Evolutionary conservation across 2,888 invertebrate species (phyloP), one percentile per base, ranked within the genome.

Genomic region (Tetropium fuscum): DNA sequence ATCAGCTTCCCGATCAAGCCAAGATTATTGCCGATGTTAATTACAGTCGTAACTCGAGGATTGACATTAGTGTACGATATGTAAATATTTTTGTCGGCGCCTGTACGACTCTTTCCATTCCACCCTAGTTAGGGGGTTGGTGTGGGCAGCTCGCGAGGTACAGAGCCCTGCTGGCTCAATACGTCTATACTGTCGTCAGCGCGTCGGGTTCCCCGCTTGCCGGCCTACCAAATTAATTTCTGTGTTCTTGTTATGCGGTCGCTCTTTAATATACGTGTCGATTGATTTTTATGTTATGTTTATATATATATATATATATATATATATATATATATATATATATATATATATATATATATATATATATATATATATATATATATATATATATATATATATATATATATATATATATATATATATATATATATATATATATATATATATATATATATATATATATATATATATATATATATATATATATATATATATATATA

Each of bases 41-140:
- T 40, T 40, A 40, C 41, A 4, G 11, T 36, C 11, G 10, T 15
- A 43, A 40, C 3, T 49, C 6, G 16, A 10, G 18, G 38, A 49
- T 58, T 41, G 79, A 82, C 77, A 80, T 80, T 74, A 78, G 78
- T 77, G 70, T 74, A 76, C 69, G 73, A 75, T 79, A 77, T 74
- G 76, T 81, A 82, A 83, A 83, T 84, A 83, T 84, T 83, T 83
- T 82, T 81, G 82, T 81, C 80, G 81, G 83, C 83, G 83, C 82
- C 83, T 83, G 83, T 81, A 74, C 80, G 81, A 67, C 84, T 83
- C 81, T 70, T 70, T 58, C 60, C 58, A 58, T 60, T 47, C 60
- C 61, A 63, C 74, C 70, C 75, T 74, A 73, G 66, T 69, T 72
- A 48, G 64, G 64, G 58, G 62, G 59, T 65, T 62, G 60, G 60